phyloP scores from a whole-genome alignment of 1,140 invertebrate genomes.

The Apis cerana region DNA sequence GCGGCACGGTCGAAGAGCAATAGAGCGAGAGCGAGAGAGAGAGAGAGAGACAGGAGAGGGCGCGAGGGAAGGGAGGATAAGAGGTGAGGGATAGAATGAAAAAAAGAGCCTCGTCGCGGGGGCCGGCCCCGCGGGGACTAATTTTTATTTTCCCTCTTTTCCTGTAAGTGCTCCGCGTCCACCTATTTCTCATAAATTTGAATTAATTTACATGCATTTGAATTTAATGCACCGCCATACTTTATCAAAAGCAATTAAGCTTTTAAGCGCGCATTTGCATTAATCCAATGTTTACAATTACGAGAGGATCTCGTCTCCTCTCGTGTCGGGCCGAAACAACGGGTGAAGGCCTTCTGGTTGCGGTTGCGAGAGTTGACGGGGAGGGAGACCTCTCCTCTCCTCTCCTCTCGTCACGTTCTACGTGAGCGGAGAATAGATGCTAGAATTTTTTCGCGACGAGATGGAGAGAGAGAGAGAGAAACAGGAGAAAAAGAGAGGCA shows the following conservation, averaged over 20 bases:
- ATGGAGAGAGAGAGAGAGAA: neutral
- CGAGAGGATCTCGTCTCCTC: conserved; percentile 56
- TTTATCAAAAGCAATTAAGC: conserved; percentile 82
- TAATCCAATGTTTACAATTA: conserved; percentile 83
- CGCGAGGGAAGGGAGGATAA: conserved; percentile 21
- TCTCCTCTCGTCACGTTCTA: conserved; percentile 14
- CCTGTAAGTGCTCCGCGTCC: conserved; percentile 80
- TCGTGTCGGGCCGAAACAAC: conserved; percentile 11
- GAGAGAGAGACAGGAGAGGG: conserved; percentile 26
- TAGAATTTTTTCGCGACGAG: conserved; percentile 21
- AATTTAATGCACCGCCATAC: conserved; percentile 81
- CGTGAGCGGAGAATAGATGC: conserved; percentile 38
- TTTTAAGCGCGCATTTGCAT: conserved; percentile 82
- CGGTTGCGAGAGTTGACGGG: neutral
- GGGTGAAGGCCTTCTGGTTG: too few relatives aligned
- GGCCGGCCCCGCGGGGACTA: conserved; percentile 79
- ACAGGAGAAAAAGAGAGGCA: conserved; percentile 8
- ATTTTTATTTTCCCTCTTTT: conserved; percentile 80
- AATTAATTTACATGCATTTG: conserved; percentile 83
- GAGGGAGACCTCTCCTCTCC: neutral
- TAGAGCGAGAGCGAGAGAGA: conserved; percentile 50
- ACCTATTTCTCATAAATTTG: conserved; percentile 82
- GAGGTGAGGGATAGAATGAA: conserved; percentile 56
- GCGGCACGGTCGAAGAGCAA: conserved; percentile 45
- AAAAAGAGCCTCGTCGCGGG: conserved; percentile 74